Conservation (phyloP, 2,113 vertebrate genomes). For the Gnathonemus echidnorhynchus region DNA sequence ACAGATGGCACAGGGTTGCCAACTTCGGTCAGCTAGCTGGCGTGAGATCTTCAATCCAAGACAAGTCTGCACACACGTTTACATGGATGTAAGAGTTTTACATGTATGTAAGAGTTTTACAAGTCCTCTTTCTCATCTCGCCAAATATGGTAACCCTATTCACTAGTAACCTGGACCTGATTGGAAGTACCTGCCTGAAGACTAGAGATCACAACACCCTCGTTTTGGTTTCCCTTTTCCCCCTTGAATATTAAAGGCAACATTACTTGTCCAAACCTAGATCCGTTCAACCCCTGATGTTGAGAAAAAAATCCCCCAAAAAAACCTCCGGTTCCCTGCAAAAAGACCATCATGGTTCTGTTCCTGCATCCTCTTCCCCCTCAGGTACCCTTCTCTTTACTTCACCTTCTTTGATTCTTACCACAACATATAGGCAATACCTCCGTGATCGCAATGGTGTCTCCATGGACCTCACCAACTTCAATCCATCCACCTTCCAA, state of each 20-base stretch:
- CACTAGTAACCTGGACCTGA: background rate
- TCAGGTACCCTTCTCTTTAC: background rate
- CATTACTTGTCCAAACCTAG: background rate
- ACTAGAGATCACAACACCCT: background rate
- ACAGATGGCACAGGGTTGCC: background rate
- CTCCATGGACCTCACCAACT: background rate
- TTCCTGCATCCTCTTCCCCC: background rate
- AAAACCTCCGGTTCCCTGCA: background rate
- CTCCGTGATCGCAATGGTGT: background rate
- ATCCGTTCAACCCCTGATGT: background rate
- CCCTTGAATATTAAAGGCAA: background rate
- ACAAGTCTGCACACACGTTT: background rate
- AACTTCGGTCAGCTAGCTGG: background rate
- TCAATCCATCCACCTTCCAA: background rate
- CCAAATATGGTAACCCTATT: background rate
- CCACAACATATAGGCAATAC: background rate
- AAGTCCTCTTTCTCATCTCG: too few relatives aligned
- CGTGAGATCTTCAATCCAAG: background rate
- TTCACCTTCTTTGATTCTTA: background rate
- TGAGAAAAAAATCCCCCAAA: background rate
- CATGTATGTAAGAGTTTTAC: too few relatives aligned
- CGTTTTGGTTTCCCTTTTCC: background rate
- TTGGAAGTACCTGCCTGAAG: background rate
- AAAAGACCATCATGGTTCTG: background rate
- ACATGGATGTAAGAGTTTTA: too few relatives aligned